Conservation (phyloP, 2,888 invertebrate species). For the Netelia fuscicornis region DNA sequence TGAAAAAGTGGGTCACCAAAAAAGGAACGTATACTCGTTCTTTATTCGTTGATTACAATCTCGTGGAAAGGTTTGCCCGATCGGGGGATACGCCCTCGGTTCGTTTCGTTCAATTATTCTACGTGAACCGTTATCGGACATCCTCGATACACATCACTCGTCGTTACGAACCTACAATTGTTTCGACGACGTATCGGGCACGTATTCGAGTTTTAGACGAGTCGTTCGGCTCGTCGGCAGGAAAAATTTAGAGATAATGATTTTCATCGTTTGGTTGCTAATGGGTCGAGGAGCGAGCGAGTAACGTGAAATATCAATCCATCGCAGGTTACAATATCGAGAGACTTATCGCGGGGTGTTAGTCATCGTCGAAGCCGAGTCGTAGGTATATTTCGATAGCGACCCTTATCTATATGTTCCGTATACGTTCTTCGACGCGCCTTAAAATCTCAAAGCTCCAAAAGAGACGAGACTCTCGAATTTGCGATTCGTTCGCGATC, state of each 20-base stretch:
- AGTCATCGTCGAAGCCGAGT: conserved; percentile 59
- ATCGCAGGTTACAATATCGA: conserved; percentile 1
- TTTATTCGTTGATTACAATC: conserved; percentile 27
- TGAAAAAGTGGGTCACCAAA: conserved; percentile 37
- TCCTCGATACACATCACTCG: too few species aligned
- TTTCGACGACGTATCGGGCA: too few species aligned
- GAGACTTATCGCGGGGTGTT: conserved; percentile 39
- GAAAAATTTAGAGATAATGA: conserved; percentile 28
- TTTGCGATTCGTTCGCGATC: conserved; percentile 15
- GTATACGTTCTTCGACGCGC: conserved; percentile 17
- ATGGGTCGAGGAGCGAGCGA: conserved; percentile 6
- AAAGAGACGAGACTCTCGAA: background rate
- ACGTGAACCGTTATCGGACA: conserved; percentile 22
- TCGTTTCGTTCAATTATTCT: background rate
- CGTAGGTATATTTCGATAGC: conserved; percentile 40
- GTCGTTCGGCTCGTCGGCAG: background rate
- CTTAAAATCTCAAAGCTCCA: conserved; percentile 19
- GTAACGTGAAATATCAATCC: background rate
- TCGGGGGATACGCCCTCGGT: conserved; percentile 11
- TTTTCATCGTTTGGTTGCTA: conserved; percentile 38
- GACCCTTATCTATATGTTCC: conserved; percentile 23
- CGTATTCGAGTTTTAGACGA: too few species aligned
- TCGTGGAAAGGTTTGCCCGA: background rate
- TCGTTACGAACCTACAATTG: too few species aligned
- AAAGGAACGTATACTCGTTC: background rate